Conservation (phyloP, 2,888 invertebrate species). For the Lapara coniferarum region DNA sequence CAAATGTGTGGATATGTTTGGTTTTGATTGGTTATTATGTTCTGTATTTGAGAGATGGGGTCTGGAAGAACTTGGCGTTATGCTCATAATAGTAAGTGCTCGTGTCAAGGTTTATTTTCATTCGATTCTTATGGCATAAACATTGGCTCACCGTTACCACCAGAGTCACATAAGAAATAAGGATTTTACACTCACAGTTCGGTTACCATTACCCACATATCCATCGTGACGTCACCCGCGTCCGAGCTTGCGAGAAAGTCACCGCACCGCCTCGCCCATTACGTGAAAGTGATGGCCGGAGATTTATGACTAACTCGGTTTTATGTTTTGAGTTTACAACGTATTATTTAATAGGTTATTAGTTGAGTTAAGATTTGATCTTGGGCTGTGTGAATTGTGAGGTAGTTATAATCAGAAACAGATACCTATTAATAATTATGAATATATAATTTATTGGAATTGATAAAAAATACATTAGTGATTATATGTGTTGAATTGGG, state of each 20-base stretch:
- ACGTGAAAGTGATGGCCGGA: conserved; percentile 20
- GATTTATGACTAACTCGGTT: conserved; percentile 20
- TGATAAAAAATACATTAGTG: too few species aligned
- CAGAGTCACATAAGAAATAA: not conserved
- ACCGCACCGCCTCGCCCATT: conserved; percentile 18
- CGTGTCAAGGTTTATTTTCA: not conserved
- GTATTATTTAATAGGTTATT: conserved; percentile 22
- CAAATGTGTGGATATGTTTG: too few species aligned
- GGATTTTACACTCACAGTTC: not conserved
- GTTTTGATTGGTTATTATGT: too few species aligned
- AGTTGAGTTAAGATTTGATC: not conserved
- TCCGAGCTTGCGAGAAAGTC: conserved; percentile 20
- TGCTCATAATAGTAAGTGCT: not conserved
- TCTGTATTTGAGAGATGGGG: not conserved
- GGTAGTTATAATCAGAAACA: too few species aligned
- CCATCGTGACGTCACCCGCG: conserved; percentile 11
- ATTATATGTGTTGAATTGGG: too few species aligned
- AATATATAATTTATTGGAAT: too few species aligned
- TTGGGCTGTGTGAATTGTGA: not conserved
- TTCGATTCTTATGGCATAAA: not conserved
- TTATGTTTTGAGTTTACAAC: conserved; percentile 20
- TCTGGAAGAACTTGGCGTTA: not conserved
- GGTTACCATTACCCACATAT: not conserved
- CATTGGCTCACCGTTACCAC: too few species aligned
- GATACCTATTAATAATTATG: too few species aligned